Base-by-base conservation (phyloP, 2,113 vertebrate genomes). In the Apteryx owenii region DNA sequence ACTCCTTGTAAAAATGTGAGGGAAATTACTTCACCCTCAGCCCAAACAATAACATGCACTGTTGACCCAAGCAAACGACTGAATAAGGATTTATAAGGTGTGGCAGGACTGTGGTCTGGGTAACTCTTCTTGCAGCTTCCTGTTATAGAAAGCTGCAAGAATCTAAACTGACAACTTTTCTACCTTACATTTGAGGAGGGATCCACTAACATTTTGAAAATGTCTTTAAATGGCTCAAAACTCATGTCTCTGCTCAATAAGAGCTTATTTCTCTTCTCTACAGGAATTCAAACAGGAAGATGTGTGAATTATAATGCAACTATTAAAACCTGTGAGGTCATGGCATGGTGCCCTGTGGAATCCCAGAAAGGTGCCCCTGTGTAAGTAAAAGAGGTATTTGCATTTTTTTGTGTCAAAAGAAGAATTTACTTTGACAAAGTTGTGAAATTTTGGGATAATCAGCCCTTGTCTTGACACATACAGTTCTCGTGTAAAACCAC, bases 301-400 rank as follows among this genome's bases (percentile, higher is more conserved):
- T 99, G 98, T 94, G 61, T 99, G 64, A 95, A 33, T 25, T 99
- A 97, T 31, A 98, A 98, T 12, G 29, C 48, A 42, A 65, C 89
- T 25, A 46, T 64, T 79, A 99, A 98, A 95, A 98, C 98, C 44
- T 98, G 98, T 73, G 98, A 99, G 88, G 96, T 99, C 5, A 88
- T 42, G 0, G 98, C 98, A 14, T 99, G 98, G 98, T 98, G 99
- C 85, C 98, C 98, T 3, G 69, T 98, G 2, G 98, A 99, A 97
- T 84, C 93, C 25, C 68, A 42, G 40, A 95, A 95, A 14, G 71
- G 13, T 0, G 97, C 98, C 4, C 98, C 98, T 3, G 89, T 96
- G 98, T 99, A 97, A 96, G 95, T 95, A 38, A 65, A 48, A 72
- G 44, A 66, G 5, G 19, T 33, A 54, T 3, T 50, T 87, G n/a